Evolutionary conservation across 1,140 invertebrate genomes (phyloP), one percentile per base, ranked within the genome.

Genomic region (Panagrolaimus sp.): DNA sequence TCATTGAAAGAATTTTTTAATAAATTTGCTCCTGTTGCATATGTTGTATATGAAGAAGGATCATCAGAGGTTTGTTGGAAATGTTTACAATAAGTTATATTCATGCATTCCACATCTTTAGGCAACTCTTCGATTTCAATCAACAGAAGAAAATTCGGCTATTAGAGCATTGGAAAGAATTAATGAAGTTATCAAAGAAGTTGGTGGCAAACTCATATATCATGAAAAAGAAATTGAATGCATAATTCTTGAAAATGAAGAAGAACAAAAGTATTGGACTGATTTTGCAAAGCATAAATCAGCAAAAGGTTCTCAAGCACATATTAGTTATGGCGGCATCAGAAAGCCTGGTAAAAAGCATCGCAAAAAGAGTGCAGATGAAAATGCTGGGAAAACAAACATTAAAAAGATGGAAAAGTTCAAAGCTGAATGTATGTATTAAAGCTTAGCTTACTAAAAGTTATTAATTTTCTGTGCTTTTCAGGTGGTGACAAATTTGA

Each of bases 201-300:
- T 7, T 4, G 31, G 7, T 38, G 82, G 74, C 23, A 65, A 72
- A 31, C 67, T 85, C 72, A 84, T 89, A 48, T 87, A 87, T 63
- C 89, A 90, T 75, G 89, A 89, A 81, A 80, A 89, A 44, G 88
- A 90, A 66, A 75, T 91, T 31, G 86, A 87, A 9, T 87, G 87
- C 11, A 87, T 87, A 73, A 89, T 89, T 83, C 89, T 89, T 5
- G 89, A 90, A n/a, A 90, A 90, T 78, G 89, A 90, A 80, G 88
- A 88, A 11, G 87, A 88, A 53, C 70, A 78, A 20, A 72, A 73
- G 46, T 83, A 82, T 53, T 83, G 81, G 82, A 66, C 68, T 11
- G 79, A 82, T 11, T 82, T 83, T 48, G 72, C 70, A 9, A 73
- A 72, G 45, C 42, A 65, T 38, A 76, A 78, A n/a, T n/a, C n/a